Base-by-base conservation (phyloP, 2,797 vertebrate species). In the Alcedo quadribrachys region DNA sequence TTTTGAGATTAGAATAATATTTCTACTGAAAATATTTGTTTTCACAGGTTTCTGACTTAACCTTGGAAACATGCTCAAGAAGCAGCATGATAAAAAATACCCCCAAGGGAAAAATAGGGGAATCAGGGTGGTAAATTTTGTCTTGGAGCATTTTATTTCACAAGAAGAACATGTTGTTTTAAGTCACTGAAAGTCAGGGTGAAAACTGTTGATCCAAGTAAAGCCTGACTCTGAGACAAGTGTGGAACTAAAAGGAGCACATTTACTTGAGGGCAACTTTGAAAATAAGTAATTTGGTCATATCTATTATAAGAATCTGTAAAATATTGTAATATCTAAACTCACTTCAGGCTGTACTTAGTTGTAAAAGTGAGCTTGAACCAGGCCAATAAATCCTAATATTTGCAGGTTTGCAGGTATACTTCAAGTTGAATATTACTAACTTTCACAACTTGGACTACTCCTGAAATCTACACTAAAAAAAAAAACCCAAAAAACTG, bases 31-130 rank as follows among this genome's bases (percentile, higher is more conserved):
- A 93, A 82, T n/a, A 61, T 74, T 84, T 91, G 20, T 86, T 94
- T 96, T 95, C n/a, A 70, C 37, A 33, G 62, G 4, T 85, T 92
- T 84, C 75, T 81, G 85, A 85, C 69, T 89, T 66, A 85, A 40
- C 53, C 74, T 48, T 43, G 65, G 50, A 83, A 96, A 85, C 58
- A 42, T 43, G 35, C 30, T 88, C 61, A 83, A 75, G 68, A 45
- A 60, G 28, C 32, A 86, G 24, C 25, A 66, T 5, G 7, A 53
- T 53, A 70, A 74, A 89, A 95, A 71, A 85, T 75, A 93, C 63
- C 51, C 55, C 27, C 37, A 65, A 24, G 89, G 65, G 55, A 77
- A 92, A 93, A 93, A 9, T 2, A 53, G 60, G 68, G 58, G 9
- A 78, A 66, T 81, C 18, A 81, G 28, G 48, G 28, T 40, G 25